phyloP scores from a whole-genome alignment of 2,888 invertebrate species.

The Diarsia mendica region DNA sequence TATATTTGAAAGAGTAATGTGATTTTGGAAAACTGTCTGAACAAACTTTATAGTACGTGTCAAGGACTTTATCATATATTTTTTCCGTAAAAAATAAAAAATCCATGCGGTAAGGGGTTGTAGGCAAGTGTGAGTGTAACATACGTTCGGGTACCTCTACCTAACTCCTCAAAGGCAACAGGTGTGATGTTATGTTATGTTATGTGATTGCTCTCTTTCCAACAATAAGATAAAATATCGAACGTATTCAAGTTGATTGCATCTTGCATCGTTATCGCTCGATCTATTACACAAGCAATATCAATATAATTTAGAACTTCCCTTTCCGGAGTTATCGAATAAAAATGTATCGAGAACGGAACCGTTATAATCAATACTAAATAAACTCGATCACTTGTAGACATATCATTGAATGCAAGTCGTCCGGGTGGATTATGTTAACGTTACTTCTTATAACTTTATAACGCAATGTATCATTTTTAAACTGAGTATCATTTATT shows the following conservation, averaged over 20 bases:
- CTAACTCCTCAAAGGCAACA: not conserved
- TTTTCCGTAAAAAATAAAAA: too few relatives aligned
- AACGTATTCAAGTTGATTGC: not conserved
- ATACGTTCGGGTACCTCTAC: not conserved
- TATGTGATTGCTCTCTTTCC: not conserved
- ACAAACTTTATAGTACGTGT: too few relatives aligned
- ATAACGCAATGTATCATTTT: not conserved
- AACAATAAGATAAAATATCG: not conserved
- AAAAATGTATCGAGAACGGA: constrained; percentile 37
- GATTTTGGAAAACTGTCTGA: too few relatives aligned
- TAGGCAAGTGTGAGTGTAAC: not conserved
- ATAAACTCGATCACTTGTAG: constrained; percentile 17
- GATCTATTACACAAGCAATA: constrained; percentile 12
- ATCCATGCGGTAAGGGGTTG: too few relatives aligned
- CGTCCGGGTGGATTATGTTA: constrained; percentile 5
- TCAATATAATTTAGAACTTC: constrained; percentile 7
- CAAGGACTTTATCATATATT: too few relatives aligned
- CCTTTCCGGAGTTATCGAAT: constrained; percentile 30
- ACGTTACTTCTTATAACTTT: not conserved
- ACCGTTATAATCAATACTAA: not conserved
- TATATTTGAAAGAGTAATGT: too few relatives aligned
- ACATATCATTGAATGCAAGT: not conserved
- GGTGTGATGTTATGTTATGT: not conserved
- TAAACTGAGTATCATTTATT: not conserved
- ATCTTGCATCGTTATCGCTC: not conserved